These are phyloP conservation scores for Amphiprion percula DNA, from an alignment of 2,113 vertebrate genomes.

Conservation along the genomic window DNA sequence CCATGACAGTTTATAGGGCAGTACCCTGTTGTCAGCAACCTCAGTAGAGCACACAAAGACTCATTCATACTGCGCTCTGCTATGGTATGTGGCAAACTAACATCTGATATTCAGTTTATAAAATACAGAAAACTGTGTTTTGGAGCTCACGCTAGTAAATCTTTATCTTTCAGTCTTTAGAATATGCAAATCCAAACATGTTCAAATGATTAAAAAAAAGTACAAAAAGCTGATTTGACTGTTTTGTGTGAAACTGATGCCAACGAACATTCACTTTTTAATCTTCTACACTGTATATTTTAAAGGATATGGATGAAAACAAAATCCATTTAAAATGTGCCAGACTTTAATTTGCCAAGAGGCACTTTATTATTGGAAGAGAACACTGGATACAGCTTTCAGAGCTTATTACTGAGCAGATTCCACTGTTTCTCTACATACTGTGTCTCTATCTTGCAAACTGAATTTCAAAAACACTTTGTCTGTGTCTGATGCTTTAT, in stretches of 20 bases:
- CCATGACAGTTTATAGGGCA: conserved; percentile 25
- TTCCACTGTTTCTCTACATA: conserved; percentile 37
- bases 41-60: background rate
- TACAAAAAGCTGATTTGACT: conserved; percentile 20
- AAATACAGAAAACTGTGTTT: background rate
- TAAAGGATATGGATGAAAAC: conserved; percentile 51
- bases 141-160: background rate
- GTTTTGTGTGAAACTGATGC: conserved; percentile 11
- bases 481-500: conserved; percentile 27
- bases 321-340: conserved; percentile 44
- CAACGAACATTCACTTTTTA: conserved; percentile 41
- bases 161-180: background rate
- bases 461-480: conserved; percentile 48
- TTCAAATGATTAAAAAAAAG: background rate
- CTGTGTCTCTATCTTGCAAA: conserved; percentile 30
- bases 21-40: background rate
- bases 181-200: background rate
- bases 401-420: conserved; percentile 44
- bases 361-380: conserved; percentile 50
- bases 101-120: too few species aligned
- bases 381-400: conserved; percentile 24
- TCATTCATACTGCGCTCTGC: too few species aligned
- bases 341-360: conserved; percentile 58
- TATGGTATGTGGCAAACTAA: background rate
- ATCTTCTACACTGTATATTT: conserved; percentile 42